Evolutionary conservation across 2,113 vertebrate genomes (phyloP).

Genomic region (Calyptommatus sinebrachiatus): DNA sequence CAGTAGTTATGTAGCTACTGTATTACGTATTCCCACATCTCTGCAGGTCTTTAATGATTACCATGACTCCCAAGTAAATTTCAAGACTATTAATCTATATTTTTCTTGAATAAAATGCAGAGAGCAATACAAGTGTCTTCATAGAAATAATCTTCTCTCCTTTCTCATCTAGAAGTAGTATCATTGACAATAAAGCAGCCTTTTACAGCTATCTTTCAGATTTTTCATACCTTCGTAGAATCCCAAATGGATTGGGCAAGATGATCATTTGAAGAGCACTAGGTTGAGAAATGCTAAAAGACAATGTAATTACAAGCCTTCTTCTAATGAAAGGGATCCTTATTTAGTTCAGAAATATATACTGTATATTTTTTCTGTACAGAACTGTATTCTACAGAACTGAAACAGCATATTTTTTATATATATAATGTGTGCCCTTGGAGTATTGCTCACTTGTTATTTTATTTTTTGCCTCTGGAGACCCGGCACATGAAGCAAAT

Average conservation of each 20-base stretch:
- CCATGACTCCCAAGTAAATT: not conserved
- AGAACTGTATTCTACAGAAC: not conserved
- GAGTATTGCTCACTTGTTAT: not conserved
- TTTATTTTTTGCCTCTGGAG: not conserved
- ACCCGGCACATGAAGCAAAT: not conserved
- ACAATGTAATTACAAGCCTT: not conserved
- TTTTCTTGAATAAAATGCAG: not conserved
- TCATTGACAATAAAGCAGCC: not conserved
- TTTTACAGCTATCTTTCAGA: too few species aligned
- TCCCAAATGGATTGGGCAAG: too few species aligned
- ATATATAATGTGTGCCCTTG: slow-evolving; percentile 12
- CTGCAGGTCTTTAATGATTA: not conserved
- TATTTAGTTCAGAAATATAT: too few species aligned
- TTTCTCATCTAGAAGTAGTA: rapidly evolving
- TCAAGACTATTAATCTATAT: not conserved
- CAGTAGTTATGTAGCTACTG: not conserved
- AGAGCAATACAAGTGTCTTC: not conserved
- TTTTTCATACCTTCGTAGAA: too few species aligned
- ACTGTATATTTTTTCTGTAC: not conserved
- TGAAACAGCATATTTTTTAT: slow-evolving; percentile 7
- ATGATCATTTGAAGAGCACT: too few species aligned
- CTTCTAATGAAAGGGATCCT: not conserved
- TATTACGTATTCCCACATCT: not conserved
- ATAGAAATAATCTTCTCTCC: not conserved
- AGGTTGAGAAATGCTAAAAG: not conserved